Conservation (phyloP, 1,140 invertebrate genomes). For the Chlorops oryzae region DNA sequence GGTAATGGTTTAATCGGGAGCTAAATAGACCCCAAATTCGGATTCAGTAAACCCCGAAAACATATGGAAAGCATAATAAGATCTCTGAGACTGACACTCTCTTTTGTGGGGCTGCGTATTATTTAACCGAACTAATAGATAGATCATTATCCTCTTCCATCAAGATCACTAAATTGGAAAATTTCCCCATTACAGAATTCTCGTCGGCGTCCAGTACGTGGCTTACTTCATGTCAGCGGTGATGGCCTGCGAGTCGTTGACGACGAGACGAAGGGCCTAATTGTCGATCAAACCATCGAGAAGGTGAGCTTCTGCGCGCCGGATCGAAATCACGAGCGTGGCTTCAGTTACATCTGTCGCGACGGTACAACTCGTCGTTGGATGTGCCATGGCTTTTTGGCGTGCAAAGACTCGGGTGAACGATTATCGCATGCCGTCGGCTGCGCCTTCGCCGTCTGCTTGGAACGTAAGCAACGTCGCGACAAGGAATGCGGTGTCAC, state of each 20-base stretch:
- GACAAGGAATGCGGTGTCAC: slow-evolving; percentile 94
- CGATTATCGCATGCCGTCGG: slow-evolving; percentile 97
- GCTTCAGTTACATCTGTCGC: slow-evolving; percentile 70
- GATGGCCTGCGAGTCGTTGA: slow-evolving; percentile 97
- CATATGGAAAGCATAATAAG: too few relatives aligned
- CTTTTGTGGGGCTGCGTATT: too few relatives aligned
- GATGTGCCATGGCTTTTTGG: slow-evolving; percentile 99
- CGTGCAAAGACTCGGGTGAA: slow-evolving; percentile 93
- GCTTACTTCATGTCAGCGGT: slow-evolving; percentile 91
- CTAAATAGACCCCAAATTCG: too few relatives aligned
- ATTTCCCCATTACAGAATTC: slow-evolving; percentile 65
- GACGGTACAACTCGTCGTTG: slow-evolving; percentile 70
- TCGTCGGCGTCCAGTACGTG: slow-evolving; percentile 76
- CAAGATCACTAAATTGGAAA: background rate
- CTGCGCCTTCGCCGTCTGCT: slow-evolving; percentile 96
- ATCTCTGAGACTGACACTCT: too few relatives aligned
- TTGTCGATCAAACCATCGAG: slow-evolving; percentile 99
- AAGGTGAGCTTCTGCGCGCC: slow-evolving; percentile 99
- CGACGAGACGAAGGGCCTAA: slow-evolving; percentile 96
- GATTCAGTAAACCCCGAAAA: too few relatives aligned
- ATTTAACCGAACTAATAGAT: too few relatives aligned
- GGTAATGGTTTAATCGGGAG: too few relatives aligned
- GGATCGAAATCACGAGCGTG: slow-evolving; percentile 95
- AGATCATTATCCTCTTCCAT: background rate
- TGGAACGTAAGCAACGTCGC: slow-evolving; percentile 94